Base-by-base conservation (phyloP, 1,140 invertebrate species). In the Antheraea pernyi region DNA sequence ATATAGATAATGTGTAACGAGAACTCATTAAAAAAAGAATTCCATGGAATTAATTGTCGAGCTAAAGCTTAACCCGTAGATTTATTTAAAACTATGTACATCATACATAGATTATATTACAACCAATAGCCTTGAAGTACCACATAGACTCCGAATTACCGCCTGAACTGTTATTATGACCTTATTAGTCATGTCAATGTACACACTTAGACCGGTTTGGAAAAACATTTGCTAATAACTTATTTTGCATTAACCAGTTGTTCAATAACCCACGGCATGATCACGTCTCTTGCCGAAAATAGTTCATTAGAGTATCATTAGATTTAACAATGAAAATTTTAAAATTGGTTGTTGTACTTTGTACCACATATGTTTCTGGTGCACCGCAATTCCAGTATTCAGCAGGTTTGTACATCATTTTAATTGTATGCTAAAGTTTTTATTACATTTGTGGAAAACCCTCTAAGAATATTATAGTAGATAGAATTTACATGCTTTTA, bases 151-250 rank as follows among this genome's bases (percentile, higher is more conserved):
- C 46, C 46, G 46, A 53, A 53, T 53, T 53, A 53, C 46, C 16
- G 46, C 6, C 46, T 53, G 46, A 53, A 53, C 46, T 53, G 46
- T 53, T 13, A 53, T 53, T 53, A 13, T 53, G 16, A 53, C 46
- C 46, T 53, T 53, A 53, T 53, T 53, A 53, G 46, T 53, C 46
- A 53, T 53, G 46, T 53, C 46, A 53, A 16, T 53, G 46, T 53
- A 53, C 46, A 53, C 46, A 42, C 16, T 48, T n/a, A 68, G 30
- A 66, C 65, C 65, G 65, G 65, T 67, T 67, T 60, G 53, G n/a
- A 9, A 16, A 53, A 67, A 60, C 22, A 13, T 59, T 67, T 30
- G 19, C 66, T 59, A 42, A 37, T 19, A 46, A 42, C 30, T 19
- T 46, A 64, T 53, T 65, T 48, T 22, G 19, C 39, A 65, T 19